A percentile compares a stretch with the other conserved stretches of the same genome.
These are phyloP conservation scores for Ceratosolen fusciceps DNA, from an alignment of 1,140 invertebrate genomes.

Conservation along the genomic window DNA sequence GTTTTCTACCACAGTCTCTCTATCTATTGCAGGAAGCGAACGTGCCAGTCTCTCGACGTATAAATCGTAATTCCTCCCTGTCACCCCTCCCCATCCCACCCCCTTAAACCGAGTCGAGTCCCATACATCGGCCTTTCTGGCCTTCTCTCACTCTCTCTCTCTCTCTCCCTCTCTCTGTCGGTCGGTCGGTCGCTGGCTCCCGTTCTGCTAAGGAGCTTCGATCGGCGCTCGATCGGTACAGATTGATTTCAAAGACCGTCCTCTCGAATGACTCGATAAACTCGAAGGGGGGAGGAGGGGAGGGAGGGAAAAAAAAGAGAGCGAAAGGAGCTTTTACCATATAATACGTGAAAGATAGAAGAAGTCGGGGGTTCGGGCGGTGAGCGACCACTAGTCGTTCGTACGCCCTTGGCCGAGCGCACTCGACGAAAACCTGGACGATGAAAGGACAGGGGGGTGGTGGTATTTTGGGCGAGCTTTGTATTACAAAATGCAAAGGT, in stretches of 20 bases:
- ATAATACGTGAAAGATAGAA: background rate
- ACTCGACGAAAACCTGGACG: no score
- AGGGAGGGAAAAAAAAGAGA: no score
- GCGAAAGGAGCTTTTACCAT: background rate
- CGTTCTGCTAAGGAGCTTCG: no score
- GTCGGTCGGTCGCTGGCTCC: conserved; percentile 44
- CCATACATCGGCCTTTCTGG: background rate
- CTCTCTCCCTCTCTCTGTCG: background rate
- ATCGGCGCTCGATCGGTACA: conserved; percentile 55
- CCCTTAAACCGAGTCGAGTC: conserved; percentile 16
- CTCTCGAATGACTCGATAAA: conserved; percentile 15
- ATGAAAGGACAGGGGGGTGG: background rate
- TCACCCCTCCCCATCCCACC: no score
- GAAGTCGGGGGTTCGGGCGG: background rate
- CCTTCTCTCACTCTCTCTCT: background rate
- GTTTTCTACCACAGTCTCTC: background rate
- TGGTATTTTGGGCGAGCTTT: background rate
- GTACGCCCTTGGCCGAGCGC: background rate
- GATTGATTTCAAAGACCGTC: conserved; percentile 55
- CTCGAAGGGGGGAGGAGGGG: background rate
- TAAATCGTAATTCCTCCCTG: conserved; percentile 39
- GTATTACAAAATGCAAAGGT: conserved; percentile 1
- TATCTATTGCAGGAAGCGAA: conserved; percentile 6
- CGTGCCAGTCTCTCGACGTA: background rate
- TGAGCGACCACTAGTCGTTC: background rate